These are phyloP conservation scores for Remorina albescens DNA, from an alignment of 2,797 vertebrate species.

Conservation along the genomic window DNA sequence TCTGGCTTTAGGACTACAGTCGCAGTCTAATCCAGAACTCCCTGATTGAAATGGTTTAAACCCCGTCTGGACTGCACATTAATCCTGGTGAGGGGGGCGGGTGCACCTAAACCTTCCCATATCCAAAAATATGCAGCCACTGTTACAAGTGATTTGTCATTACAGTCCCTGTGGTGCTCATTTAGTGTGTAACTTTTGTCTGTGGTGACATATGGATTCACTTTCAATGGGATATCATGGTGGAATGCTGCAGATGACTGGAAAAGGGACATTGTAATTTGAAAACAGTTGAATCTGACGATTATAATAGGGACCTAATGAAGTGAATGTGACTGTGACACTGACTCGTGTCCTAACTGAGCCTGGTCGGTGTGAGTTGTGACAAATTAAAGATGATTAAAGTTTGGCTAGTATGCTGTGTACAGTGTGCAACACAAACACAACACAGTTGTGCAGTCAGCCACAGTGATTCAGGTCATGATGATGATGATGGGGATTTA, in stretches of 20 bases:
- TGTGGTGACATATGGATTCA: no score
- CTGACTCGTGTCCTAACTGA: neutral
- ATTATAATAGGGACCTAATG: no score
- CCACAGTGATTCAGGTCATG: neutral
- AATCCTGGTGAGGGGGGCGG: neutral
- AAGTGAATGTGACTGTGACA: no score
- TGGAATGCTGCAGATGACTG: no score
- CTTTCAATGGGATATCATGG: neutral
- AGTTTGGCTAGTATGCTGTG: neutral
- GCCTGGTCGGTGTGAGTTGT: neutral
- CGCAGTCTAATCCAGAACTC: no score
- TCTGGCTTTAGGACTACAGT: neutral
- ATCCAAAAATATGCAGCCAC: neutral
- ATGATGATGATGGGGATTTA: neutral
- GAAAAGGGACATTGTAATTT: no score
- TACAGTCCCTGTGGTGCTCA: no score
- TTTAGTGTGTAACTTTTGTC: no score
- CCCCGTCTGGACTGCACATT: neutral
- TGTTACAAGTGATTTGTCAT: neutral
- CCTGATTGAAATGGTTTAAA: neutral
- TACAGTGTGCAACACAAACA: no score
- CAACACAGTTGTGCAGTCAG: neutral
- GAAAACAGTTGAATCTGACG: no score
- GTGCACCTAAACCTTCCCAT: neutral
- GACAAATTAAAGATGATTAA: neutral